phyloP scores from a whole-genome alignment of 2,113 vertebrate genomes.

The Labeo rohita region DNA sequence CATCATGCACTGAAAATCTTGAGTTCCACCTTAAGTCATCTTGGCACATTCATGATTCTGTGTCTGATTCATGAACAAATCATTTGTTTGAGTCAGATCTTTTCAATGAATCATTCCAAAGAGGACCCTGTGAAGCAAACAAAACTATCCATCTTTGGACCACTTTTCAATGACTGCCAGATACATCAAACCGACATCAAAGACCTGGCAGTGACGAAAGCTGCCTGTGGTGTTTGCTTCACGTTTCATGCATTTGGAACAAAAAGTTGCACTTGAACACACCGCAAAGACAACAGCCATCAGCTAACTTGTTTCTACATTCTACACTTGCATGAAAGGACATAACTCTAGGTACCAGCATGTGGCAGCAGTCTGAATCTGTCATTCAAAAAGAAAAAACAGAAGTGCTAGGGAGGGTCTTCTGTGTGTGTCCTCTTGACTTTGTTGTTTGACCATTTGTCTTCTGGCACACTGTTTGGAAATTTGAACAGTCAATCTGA shows the following conservation, averaged over 20 bases:
- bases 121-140: background rate
- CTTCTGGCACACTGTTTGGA: too few relatives aligned
- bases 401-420: background rate
- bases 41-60: background rate
- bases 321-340: background rate
- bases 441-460: background rate
- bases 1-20: background rate
- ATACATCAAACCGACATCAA: background rate
- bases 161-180: background rate
- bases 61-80: constrained; percentile 11
- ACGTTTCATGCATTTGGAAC: background rate
- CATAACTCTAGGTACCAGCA: background rate
- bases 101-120: constrained; percentile 3
- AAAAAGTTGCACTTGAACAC: background rate
- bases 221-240: background rate
- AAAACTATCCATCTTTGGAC: background rate
- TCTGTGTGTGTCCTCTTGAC: background rate
- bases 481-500: too few relatives aligned
- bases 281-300: background rate
- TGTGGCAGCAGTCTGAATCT: background rate
- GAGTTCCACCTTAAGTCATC: background rate
- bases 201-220: background rate
- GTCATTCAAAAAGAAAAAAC: background rate
- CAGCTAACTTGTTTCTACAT: too few relatives aligned
- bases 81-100: background rate